Conservation (phyloP, 1,140 invertebrate genomes). For the Stenopsyche tienmushanensis region DNA sequence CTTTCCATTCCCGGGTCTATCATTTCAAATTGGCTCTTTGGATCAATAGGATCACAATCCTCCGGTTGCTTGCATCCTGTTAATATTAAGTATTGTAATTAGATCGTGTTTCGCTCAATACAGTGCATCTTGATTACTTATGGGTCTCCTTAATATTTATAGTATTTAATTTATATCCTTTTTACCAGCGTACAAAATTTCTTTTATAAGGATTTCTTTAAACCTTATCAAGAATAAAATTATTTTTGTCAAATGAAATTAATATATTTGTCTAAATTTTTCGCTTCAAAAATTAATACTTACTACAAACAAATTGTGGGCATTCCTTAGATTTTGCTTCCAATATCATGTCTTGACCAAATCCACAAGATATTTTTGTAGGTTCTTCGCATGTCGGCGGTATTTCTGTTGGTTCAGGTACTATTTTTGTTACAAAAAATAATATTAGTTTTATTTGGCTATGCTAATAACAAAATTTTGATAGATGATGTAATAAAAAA, state of each 20-base stretch:
- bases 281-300: constrained; percentile 45
- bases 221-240: too few species aligned
- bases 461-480: neutral
- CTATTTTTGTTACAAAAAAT: constrained; percentile 46
- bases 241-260: too few species aligned
- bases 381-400: constrained; percentile 60
- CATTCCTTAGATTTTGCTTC: constrained; percentile 62
- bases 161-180: too few species aligned
- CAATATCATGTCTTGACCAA: constrained; percentile 67
- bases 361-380: constrained; percentile 66
- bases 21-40: constrained; percentile 48
- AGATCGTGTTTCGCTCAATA: too few species aligned
- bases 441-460: neutral
- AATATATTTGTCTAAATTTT: too few species aligned
- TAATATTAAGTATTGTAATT: too few species aligned
- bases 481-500: neutral
- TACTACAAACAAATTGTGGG: constrained; percentile 70
- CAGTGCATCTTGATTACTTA: too few species aligned
- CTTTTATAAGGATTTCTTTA: too few species aligned
- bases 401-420: constrained; percentile 54
- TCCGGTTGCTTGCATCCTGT: constrained; percentile 69
- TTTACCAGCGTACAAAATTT: too few species aligned
- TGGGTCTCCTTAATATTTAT: too few species aligned
- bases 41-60: constrained; percentile 60
- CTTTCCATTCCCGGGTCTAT: constrained; percentile 63